Evolutionary conservation across 2,888 invertebrate genomes (phyloP).

Genomic region (Tachystola acroxantha): DNA sequence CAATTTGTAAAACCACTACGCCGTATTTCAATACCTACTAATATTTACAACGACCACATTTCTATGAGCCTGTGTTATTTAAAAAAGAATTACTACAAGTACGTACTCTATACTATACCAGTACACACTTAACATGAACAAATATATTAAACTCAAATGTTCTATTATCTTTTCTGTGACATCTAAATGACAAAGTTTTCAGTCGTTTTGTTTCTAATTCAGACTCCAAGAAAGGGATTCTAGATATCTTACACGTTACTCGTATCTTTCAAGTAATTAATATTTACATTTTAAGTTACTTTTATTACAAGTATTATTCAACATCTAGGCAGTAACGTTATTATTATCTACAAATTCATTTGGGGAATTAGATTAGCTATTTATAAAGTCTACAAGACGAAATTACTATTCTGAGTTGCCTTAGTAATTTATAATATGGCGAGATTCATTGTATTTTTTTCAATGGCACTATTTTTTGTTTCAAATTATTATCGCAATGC

Average conservation of each 20-base stretch:
- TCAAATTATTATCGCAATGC: conserved; percentile 55
- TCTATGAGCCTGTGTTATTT: too few species aligned
- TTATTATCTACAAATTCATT: conserved; percentile 28
- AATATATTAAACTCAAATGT: neutral
- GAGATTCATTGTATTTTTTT: neutral
- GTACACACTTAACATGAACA: too few species aligned
- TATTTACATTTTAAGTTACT: conserved; percentile 20
- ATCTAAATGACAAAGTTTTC: conserved; percentile 29
- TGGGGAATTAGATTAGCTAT: conserved; percentile 16
- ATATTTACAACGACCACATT: too few species aligned
- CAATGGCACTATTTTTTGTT: conserved; percentile 23
- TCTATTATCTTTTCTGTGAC: conserved; percentile 14
- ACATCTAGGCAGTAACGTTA: conserved; percentile 21
- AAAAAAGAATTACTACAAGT: too few species aligned
- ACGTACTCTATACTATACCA: too few species aligned
- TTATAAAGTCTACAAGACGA: conserved; percentile 16
- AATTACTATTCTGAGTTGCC: conserved; percentile 14
- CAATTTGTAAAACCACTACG: too few species aligned
- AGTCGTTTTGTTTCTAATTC: conserved; percentile 43
- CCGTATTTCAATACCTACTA: too few species aligned
- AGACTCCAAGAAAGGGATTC: conserved; percentile 30
- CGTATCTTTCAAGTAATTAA: conserved; percentile 17
- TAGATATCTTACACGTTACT: conserved; percentile 18
- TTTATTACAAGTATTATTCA: conserved; percentile 11
- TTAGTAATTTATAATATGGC: conserved; percentile 2